Evolutionary conservation across 2,888 invertebrate genomes (phyloP).

Genomic region (Cryptophagus acutangulus): DNA sequence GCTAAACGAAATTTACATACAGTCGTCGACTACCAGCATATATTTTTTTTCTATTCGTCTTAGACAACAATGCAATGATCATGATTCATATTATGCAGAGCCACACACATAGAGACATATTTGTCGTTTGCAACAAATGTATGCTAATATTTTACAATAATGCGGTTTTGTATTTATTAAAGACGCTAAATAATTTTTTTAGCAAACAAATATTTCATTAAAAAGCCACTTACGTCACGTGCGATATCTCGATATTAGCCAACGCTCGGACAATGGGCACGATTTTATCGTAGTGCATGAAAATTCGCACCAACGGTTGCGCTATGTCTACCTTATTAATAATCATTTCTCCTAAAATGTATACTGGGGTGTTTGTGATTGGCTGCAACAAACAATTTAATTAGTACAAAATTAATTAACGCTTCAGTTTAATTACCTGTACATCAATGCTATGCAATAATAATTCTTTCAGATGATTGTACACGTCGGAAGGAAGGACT

Average conservation of each 20-base stretch:
- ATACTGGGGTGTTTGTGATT: conserved; percentile 74
- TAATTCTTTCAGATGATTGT: conserved; percentile 71
- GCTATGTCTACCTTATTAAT: conserved; percentile 86
- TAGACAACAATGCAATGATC: no score
- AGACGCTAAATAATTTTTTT: no score
- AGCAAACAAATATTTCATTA: not conserved
- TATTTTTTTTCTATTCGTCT: not conserved
- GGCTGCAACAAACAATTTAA: conserved; percentile 54
- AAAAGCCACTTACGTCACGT: conserved; percentile 66
- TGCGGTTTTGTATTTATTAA: no score
- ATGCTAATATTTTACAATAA: no score
- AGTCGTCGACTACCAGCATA: no score
- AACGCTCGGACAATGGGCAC: conserved; percentile 78
- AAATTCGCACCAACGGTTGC: conserved; percentile 80
- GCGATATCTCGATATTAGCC: conserved; percentile 85
- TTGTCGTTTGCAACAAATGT: no score
- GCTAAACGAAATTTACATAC: no score
- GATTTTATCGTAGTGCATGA: conserved; percentile 80
- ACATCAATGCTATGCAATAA: conserved; percentile 67
- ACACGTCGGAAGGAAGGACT: conserved; percentile 79
- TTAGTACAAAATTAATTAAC: not conserved
- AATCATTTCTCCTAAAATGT: conserved; percentile 74
- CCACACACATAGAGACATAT: no score
- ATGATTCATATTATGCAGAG: not conserved
- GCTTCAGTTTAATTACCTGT: conserved; percentile 47